These are phyloP conservation scores for Zaprionus taronus DNA, from an alignment of 1,140 invertebrate genomes.

Conservation along the genomic window DNA sequence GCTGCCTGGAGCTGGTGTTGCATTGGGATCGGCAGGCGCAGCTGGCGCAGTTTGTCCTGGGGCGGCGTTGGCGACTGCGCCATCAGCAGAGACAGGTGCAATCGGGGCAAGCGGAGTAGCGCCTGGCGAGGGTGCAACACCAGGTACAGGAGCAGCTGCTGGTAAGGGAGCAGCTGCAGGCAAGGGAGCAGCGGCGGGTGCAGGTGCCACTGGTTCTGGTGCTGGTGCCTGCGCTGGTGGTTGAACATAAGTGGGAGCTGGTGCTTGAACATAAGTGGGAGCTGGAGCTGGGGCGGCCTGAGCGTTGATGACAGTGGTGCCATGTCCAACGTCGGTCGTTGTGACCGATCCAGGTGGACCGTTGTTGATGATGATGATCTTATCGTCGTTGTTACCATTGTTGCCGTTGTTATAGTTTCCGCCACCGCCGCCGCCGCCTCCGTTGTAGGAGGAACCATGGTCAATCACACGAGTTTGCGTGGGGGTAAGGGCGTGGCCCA, in stretches of 20 bases:
- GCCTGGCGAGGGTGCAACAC: constrained; percentile 44
- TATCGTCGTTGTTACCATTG: constrained; percentile 61
- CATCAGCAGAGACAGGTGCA: constrained; percentile 13
- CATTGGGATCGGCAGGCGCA: constrained; percentile 53
- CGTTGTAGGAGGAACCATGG: constrained; percentile 37
- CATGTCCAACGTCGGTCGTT: constrained; percentile 61
- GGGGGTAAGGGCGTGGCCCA: constrained; percentile 75
- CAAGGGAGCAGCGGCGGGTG: constrained; percentile 48
- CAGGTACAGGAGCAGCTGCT: constrained; percentile 54
- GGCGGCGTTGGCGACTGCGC: constrained; percentile 84
- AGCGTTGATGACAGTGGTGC: constrained; percentile 73
- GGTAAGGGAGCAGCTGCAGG: constrained; percentile 77
- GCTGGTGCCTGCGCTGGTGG: constrained; percentile 25
- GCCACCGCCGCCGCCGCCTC: constrained; percentile 33
- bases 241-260: constrained; percentile 83
- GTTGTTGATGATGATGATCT: constrained; percentile 82
- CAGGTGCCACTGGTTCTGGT: constrained; percentile 37
- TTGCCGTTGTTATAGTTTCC: constrained; percentile 43
- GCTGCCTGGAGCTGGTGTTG: constrained; percentile 55
- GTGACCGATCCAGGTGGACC: constrained; percentile 78
- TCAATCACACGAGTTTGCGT: constrained; percentile 71
- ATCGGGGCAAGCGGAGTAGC: constrained; percentile 75
- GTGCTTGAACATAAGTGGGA: constrained; percentile 84
- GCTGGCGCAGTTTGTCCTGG: constrained; percentile 42
- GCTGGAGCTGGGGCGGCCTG: constrained; percentile 54